Evolutionary conservation across 1,140 invertebrate species (phyloP).

Genomic region (Epicauta chinensis): DNA sequence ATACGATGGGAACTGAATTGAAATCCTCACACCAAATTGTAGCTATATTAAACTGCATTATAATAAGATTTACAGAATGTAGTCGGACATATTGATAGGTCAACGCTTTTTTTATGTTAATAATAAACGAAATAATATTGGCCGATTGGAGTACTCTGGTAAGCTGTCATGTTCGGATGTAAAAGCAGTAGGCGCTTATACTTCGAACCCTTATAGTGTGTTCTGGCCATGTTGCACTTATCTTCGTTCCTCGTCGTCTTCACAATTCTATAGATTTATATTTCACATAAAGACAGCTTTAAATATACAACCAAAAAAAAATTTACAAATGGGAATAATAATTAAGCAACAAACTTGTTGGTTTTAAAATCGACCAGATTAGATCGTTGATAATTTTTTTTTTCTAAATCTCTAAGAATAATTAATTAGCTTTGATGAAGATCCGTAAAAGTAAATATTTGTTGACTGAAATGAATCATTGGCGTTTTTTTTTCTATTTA

Average conservation of each 20-base stretch:
- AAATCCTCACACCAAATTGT: slow-evolving; percentile 8
- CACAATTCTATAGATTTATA: background rate
- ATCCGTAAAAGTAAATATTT: slow-evolving; percentile 1
- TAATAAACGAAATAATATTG: background rate
- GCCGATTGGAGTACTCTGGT: slow-evolving; percentile 19
- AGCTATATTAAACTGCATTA: too few relatives aligned
- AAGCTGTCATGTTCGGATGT: slow-evolving; percentile 23
- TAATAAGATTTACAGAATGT: slow-evolving; percentile 21
- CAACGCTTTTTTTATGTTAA: background rate
- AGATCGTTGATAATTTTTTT: too few relatives aligned
- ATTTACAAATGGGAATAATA: background rate
- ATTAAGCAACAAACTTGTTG: background rate
- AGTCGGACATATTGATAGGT: background rate
- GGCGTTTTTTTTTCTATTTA: background rate
- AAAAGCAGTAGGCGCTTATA: slow-evolving; percentile 17
- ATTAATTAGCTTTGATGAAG: too few relatives aligned
- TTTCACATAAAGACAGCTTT: background rate
- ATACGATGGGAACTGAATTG: background rate
- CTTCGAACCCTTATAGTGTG: slow-evolving; percentile 9
- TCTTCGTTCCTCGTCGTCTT: background rate
- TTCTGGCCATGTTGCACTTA: background rate
- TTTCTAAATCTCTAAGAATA: too few relatives aligned
- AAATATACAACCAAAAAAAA: background rate
- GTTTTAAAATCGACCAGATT: background rate
- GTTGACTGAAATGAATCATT: slow-evolving; percentile 2